phyloP scores from a whole-genome alignment of 2,888 invertebrate species.

The Dryadula phaetusa region DNA sequence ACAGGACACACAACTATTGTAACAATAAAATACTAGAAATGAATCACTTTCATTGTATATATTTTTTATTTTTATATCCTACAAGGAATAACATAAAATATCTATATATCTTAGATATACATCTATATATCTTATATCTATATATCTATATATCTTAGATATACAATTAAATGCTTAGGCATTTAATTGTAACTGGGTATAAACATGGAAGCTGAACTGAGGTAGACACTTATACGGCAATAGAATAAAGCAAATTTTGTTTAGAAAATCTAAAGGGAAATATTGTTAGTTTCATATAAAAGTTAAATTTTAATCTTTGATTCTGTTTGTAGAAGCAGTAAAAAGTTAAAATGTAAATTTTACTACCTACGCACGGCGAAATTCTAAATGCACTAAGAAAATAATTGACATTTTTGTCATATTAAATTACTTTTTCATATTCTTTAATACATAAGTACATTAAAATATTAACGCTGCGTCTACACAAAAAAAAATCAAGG shows the following conservation, averaged over 20 bases:
- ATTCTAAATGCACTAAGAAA: neutral
- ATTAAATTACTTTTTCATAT: slow-evolving; percentile 2
- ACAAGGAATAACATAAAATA: neutral
- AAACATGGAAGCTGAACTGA: slow-evolving; percentile 45
- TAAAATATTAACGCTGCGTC: slow-evolving; percentile 2
- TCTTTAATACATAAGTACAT: neutral
- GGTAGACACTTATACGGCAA: slow-evolving; percentile 43
- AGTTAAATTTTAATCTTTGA: neutral
- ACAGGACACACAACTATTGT: neutral
- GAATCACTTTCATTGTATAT: neutral
- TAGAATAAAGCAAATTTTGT: slow-evolving; percentile 7
- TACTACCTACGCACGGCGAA: slow-evolving; percentile 18
- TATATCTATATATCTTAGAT: neutral
- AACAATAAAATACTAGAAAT: neutral
- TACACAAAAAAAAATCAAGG: neutral
- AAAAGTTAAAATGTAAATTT: slow-evolving; percentile 24
- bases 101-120: neutral
- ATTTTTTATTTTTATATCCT: neutral
- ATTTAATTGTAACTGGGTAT: slow-evolving; percentile 31
- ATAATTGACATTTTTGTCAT: slow-evolving; percentile 29
- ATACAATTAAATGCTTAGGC: neutral
- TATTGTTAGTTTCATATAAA: neutral
- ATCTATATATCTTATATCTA: too few species aligned
- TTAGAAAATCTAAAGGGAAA: neutral
- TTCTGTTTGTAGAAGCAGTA: slow-evolving; percentile 4